These are phyloP conservation scores for Meta bourneti DNA, from an alignment of 2,888 invertebrate genomes.

Conservation along the genomic window DNA sequence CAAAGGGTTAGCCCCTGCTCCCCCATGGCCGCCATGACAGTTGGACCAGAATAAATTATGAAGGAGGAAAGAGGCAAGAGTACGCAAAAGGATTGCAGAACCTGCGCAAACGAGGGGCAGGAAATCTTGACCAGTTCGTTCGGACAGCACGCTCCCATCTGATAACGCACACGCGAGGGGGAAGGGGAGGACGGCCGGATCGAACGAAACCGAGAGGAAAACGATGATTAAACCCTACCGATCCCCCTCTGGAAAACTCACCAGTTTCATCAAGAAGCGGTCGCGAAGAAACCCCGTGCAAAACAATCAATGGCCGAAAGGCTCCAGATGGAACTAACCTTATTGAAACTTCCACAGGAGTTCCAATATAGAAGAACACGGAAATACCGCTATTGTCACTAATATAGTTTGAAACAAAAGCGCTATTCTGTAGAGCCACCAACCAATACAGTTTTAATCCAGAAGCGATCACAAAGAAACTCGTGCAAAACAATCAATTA, in stretches of 20 bases:
- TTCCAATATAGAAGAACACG: too few species aligned
- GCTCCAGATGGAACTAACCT: too few species aligned
- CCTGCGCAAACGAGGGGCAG: conserved; percentile 58
- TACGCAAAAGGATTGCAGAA: conserved; percentile 54
- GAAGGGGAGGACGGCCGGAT: neutral
- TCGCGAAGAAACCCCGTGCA: neutral
- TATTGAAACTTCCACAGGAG: too few species aligned
- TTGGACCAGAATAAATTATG: conserved; percentile 75
- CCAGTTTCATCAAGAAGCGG: too few species aligned
- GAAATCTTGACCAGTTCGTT: conserved; percentile 69
- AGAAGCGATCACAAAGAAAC: too few species aligned
- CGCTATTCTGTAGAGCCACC: neutral
- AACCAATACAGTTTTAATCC: too few species aligned
- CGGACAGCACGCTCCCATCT: neutral
- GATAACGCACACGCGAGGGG: conserved; percentile 21
- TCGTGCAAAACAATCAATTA: too few species aligned
- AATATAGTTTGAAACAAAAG: neutral
- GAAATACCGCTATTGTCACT: neutral
- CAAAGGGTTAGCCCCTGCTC: conserved; percentile 70
- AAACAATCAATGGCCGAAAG: neutral
- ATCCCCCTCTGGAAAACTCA: neutral
- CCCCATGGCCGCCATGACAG: conserved; percentile 74
- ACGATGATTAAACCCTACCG: conserved; percentile 8
- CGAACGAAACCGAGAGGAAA: neutral
- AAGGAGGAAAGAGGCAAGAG: conserved; percentile 59